Conservation (phyloP, 2,888 invertebrate species). For the Amblyjoppa fuscipennis region DNA sequence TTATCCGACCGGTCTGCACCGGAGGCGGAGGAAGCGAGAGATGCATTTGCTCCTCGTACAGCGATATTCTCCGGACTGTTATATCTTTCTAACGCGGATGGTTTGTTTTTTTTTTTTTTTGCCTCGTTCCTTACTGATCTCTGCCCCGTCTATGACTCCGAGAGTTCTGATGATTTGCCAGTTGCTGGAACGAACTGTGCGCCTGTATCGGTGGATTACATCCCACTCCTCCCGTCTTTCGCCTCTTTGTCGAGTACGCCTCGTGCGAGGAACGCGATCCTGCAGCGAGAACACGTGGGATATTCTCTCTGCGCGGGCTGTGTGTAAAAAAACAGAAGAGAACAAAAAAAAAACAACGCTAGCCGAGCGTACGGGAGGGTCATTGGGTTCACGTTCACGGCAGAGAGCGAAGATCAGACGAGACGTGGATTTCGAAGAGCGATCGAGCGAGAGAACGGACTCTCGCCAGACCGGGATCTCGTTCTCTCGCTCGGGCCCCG, state of each 20-base stretch:
- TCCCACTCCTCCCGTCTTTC: not conserved
- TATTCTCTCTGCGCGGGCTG: not conserved
- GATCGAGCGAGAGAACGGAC: slow-evolving; percentile 48
- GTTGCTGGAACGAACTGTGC: not conserved
- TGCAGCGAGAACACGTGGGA: not conserved
- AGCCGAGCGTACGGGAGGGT: slow-evolving; percentile 54
- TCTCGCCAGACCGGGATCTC: slow-evolving; percentile 10
- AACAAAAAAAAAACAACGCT: slow-evolving; percentile 19
- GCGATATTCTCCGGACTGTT: not conserved
- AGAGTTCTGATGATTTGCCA: slow-evolving; percentile 14
- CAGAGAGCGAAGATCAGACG: slow-evolving; percentile 65
- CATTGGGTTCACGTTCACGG: slow-evolving; percentile 61
- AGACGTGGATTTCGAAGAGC: slow-evolving; percentile 58
- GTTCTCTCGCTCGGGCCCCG: slow-evolving; percentile 34
- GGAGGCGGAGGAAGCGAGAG: slow-evolving; percentile 1
- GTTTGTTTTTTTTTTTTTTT: slow-evolving; percentile 14
- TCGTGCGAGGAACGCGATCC: not conserved
- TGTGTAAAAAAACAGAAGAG: too few species aligned
- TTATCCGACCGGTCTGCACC: not conserved
- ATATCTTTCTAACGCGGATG: not conserved
- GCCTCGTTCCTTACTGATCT: slow-evolving; percentile 13
- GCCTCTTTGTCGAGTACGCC: not conserved
- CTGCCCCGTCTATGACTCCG: slow-evolving; percentile 2
- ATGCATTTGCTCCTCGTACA: not conserved
- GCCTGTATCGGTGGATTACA: slow-evolving; percentile 1